phyloP scores from a whole-genome alignment of 2,888 invertebrate species.

The Endotricha flammealis region DNA sequence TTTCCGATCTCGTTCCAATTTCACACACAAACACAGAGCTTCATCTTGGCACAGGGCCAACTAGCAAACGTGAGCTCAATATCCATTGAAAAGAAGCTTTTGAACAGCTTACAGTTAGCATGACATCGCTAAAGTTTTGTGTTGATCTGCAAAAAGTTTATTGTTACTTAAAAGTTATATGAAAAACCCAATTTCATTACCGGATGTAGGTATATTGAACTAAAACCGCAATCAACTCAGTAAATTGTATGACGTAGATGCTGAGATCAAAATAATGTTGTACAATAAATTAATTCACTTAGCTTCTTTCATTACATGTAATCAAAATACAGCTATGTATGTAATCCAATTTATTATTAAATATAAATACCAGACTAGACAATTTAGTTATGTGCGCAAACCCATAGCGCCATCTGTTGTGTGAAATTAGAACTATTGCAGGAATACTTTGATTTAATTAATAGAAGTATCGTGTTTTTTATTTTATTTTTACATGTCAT shows the following conservation, averaged over 20 bases:
- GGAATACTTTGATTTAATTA: no score
- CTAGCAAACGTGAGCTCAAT: constrained; percentile 7
- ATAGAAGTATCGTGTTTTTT: no score
- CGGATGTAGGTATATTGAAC: constrained; percentile 11
- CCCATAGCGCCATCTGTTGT: no score
- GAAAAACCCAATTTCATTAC: neutral
- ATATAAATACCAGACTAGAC: no score
- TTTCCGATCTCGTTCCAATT: constrained; percentile 26
- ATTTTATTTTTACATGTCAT: no score
- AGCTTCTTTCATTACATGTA: no score
- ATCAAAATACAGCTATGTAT: no score
- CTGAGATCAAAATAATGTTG: no score
- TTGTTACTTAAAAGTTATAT: neutral
- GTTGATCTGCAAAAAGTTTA: neutral
- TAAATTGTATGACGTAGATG: neutral
- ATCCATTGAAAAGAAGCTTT: neutral
- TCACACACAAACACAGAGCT: constrained; percentile 26
- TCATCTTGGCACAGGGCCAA: constrained; percentile 24
- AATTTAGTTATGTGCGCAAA: no score
- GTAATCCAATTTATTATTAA: no score
- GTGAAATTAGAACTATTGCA: no score
- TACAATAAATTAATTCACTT: no score
- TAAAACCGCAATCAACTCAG: neutral
- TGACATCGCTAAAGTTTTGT: neutral
- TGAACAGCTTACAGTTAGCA: neutral